These are phyloP conservation scores for Heteromurus nitidus DNA, from an alignment of 2,888 invertebrate species.

Conservation along the genomic window DNA sequence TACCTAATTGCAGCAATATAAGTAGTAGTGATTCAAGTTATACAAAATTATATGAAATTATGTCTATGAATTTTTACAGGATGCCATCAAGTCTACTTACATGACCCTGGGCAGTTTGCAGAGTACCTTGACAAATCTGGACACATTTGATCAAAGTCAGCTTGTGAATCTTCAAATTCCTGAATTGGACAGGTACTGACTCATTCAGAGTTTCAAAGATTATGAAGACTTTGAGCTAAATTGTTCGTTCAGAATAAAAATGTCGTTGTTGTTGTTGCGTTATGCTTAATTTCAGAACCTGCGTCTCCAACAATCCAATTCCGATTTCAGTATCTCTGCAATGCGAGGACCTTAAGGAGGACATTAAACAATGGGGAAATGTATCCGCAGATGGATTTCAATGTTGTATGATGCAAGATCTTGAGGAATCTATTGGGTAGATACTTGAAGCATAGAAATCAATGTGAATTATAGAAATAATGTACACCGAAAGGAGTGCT, in stretches of 20 bases:
- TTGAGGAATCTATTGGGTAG: neutral
- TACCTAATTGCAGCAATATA: neutral
- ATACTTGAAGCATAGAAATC: neutral
- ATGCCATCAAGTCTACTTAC: constrained; percentile 65
- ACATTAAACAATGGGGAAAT: constrained; percentile 57
- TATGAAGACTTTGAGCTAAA: too few relatives aligned
- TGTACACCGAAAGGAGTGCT: neutral
- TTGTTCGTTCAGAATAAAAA: too few relatives aligned
- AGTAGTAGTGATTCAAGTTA: too few relatives aligned
- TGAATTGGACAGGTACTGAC: constrained; percentile 54
- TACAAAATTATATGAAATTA: too few relatives aligned
- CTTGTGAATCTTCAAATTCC: constrained; percentile 63
- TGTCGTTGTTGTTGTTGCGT: too few relatives aligned
- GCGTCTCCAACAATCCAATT: too few relatives aligned
- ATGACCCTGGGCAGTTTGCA: constrained; percentile 68
- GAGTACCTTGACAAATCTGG: constrained; percentile 68
- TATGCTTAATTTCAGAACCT: too few relatives aligned
- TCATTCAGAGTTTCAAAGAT: too few relatives aligned
- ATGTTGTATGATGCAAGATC: neutral
- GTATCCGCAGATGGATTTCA: constrained; percentile 44
- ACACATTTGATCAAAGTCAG: constrained; percentile 68
- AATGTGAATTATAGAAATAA: neutral
- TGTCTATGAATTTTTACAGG: too few relatives aligned
- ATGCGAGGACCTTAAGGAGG: constrained; percentile 36
- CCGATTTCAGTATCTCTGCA: constrained; percentile 46